Base-by-base conservation (phyloP, 2,113 vertebrate species). In the Gadus macrocephalus region DNA sequence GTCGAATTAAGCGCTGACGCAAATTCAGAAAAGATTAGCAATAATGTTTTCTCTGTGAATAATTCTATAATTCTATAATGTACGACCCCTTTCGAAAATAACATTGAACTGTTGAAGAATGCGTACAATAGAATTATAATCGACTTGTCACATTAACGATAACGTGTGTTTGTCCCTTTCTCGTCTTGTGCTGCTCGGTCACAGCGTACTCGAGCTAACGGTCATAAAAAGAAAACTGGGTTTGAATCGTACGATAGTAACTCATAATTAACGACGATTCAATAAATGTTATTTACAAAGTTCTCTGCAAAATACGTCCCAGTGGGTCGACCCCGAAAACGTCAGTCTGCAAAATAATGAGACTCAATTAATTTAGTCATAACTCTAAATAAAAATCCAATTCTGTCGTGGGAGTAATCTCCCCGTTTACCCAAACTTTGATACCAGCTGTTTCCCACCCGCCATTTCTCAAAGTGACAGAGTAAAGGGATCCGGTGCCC, bases 381-480 rank as follows among this genome's bases (percentile, higher is more conserved):
- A 25, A 8, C 25, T 25, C 55, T 38, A 65, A 62, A 77, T 25
- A 53, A 49, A 67, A 79, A 75, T 66, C 31, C 15, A 22, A 69
- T 67, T 66, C 22, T 12, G 59, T 69, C 77, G 83, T 62, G 68
- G 62, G 73, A 70, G 60, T 70, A 78, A 81, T 82, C 66, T 79
- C 22, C 38, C 64, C 64, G 70, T 79, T 67, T 73, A 14, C 42
- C 6, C 6, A 49, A 14, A 35, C 31, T 81, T 70, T 81, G 76
- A 78, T 67, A 75, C 68, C 17, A 64, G 59, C 20, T 15, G 4
- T 76, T 71, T 73, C 68, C 62, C 66, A 58, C 69, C 71, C 78
- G 67, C 64, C 69, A 74, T 80, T 85, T 68, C 73, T 87, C 78
- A 79, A 73, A 73, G 53, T 81, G 81, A 83, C 84, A 17, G 64